Evolutionary conservation across 2,797 vertebrate genomes (phyloP).

Genomic region (Sebastes cheni): DNA sequence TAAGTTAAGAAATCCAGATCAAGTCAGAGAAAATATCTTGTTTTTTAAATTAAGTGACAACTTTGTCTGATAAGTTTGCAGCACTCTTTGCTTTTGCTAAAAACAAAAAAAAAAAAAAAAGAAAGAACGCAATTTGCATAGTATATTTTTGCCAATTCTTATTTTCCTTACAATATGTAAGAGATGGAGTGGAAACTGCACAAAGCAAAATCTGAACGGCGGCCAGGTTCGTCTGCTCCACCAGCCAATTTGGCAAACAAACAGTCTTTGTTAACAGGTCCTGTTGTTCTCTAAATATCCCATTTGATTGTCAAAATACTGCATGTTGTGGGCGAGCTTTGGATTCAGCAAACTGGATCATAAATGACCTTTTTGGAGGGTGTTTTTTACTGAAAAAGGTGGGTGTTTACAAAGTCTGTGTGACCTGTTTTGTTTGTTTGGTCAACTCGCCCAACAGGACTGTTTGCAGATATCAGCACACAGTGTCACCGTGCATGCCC

Average conservation of each 20-base stretch:
- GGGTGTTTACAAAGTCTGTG: slow-evolving; percentile 59
- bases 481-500: slow-evolving; percentile 46
- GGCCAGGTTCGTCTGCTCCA: slow-evolving; percentile 9
- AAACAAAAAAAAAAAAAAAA: neutral
- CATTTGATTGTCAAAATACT: neutral
- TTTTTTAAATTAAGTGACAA: slow-evolving; percentile 5
- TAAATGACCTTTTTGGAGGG: slow-evolving; percentile 18
- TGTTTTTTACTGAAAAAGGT: slow-evolving; percentile 11
- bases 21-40: neutral
- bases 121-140: neutral
- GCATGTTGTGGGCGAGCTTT: slow-evolving; percentile 15
- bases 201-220: neutral
- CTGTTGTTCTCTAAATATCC: slow-evolving; percentile 18
- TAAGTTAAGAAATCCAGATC: neutral
- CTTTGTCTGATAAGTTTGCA: neutral
- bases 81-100: neutral
- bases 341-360: slow-evolving; percentile 21
- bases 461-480: slow-evolving; percentile 61
- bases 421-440: slow-evolving; percentile 68
- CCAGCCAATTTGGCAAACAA: slow-evolving; percentile 25
- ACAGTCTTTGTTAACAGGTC: slow-evolving; percentile 8
- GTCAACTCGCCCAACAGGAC: slow-evolving; percentile 44
- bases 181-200: neutral
- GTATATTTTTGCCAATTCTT: slow-evolving; percentile 2
- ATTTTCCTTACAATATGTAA: neutral